Evolutionary conservation across 2,888 invertebrate genomes (phyloP), one percentile per base, ranked within the genome.

Genomic region (Cosmia trapezina): DNA sequence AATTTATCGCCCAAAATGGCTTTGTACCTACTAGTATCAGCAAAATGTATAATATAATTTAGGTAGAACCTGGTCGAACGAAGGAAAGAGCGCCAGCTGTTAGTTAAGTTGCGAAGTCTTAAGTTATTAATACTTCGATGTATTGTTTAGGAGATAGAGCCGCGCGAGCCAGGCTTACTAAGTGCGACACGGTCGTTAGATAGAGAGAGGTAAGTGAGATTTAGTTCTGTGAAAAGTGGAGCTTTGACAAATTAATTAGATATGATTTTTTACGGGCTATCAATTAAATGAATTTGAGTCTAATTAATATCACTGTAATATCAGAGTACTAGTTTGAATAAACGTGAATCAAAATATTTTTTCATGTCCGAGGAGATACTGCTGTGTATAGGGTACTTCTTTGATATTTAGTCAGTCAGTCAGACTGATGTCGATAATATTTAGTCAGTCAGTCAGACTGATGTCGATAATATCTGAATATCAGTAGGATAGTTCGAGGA

Each of bases 41-140:
- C 11, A 56, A 49, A 81, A 43, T 78, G 17, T 53, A n/a, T n/a
- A 53, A 59, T 33, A 61, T 45, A 74, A 74, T 74, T 81, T 78
- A 69, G 81, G 22, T 66, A 45, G 37, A 65, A n/a, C n/a, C n/a
- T n/a, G n/a, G n/a, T n/a, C n/a, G n/a, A n/a, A 28, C 41, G 45
- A 56, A 70, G 77, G 72, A 76, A 75, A 71, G 81, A 83, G 82
- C 81, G 84, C 70, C 86, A 86, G 83, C 84, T 87, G 88, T 77
- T 76, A 79, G 83, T 77, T 79, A 89, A 92, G 92, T 93, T 93
- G 80, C 76, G 78, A 91, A 92, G 94, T 92, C 93, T 94, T 95
- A 94, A 94, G 93, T 94, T 95, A 94, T 94, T 95, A 95, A 94
- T 94, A 94, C 94, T 95, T 94, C 89, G 91, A 88, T 91, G 89